These are phyloP conservation scores for Palloptera scutellata DNA, from an alignment of 2,888 invertebrate species.

Conservation along the genomic window DNA sequence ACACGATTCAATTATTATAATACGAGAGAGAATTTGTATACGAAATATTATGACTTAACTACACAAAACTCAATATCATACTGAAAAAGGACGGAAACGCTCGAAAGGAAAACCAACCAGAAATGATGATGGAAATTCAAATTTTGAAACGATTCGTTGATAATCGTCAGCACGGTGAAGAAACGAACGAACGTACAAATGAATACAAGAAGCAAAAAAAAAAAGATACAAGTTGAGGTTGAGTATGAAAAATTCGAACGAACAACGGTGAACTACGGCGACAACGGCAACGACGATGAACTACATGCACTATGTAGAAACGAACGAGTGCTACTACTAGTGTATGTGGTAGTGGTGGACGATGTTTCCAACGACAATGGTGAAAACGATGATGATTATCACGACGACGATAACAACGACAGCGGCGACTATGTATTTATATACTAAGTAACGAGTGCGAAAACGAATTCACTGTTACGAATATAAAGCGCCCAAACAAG, in stretches of 20 bases:
- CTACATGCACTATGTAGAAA: slow-evolving; percentile 30
- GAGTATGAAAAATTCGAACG: slow-evolving; percentile 39
- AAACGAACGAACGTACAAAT: slow-evolving; percentile 39
- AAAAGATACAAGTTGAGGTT: not conserved
- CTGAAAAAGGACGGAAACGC: slow-evolving; percentile 63
- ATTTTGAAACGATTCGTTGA: not conserved
- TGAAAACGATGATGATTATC: slow-evolving; percentile 13
- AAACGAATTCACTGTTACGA: not conserved
- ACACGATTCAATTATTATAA: slow-evolving; percentile 43
- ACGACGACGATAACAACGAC: slow-evolving; percentile 23
- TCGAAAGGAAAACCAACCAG: slow-evolving; percentile 49
- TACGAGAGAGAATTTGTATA: slow-evolving; percentile 53
- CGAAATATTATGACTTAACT: slow-evolving; percentile 65
- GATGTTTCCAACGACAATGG: slow-evolving; percentile 13
- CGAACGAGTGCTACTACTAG: slow-evolving; percentile 24
- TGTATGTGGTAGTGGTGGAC: slow-evolving; percentile 19
- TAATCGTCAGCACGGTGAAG: slow-evolving; percentile 9
- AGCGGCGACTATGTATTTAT: slow-evolving; percentile 31
- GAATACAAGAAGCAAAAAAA: slow-evolving; percentile 24
- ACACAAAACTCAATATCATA: slow-evolving; percentile 66
- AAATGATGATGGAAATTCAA: slow-evolving; percentile 33
- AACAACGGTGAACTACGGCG: slow-evolving; percentile 39
- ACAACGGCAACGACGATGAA: slow-evolving; percentile 22
- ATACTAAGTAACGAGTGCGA: slow-evolving; percentile 11
- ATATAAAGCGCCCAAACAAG: slow-evolving; percentile 7